Base-by-base conservation (phyloP, 2,113 vertebrate species). In the Seriola dumerili region DNA sequence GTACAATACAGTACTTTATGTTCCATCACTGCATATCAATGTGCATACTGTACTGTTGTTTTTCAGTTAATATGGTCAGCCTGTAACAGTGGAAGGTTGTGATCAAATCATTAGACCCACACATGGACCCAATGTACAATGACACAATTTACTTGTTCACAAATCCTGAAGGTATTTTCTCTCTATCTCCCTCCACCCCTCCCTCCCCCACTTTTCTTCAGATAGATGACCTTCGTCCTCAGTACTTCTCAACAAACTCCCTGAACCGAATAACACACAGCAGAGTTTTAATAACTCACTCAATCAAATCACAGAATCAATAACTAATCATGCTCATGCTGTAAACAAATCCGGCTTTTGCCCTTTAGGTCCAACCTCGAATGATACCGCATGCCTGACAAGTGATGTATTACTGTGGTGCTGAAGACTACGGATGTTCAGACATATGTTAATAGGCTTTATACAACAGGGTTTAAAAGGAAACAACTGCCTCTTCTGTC, bases 261-360 rank as follows among this genome's bases (percentile, higher is more conserved):
- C 52, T 29, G 36, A 65, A 10, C 36, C n/a, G 13, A 72, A 59
- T 5, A 62, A 74, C 72, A 81, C 40, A 32, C 46, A 4, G 16
- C 21, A 55, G 21, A 32, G 17, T 65, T 86, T 75, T 61, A 78
- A 90, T 89, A 73, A 36, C 67, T 77, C 34, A 85, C 59, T 25
- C 67, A 58, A 66, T 89, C 83, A 83, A 83, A 90, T 85, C 55
- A 79, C 63, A 57, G 17, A 75, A 72, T 86, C 84, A 86, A 88
- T 83, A 81, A 76, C 5, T 68, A 70, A 88, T 80, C 61, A 38
- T 34, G 11, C 21, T 32, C n/a, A 2, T 57, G 12, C 23, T 29
- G 74, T 73, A 83, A 93, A 87, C 84, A 78, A 59, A 52, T 42
- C 11, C 69, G 54, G 44, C 32, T 62, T 89, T 88, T 81, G 80